A percentile compares a stretch with the other conserved stretches of the same genome.
Evolutionary conservation across 2,113 vertebrate genomes (phyloP).

Genomic region (Heliornis fulica): DNA sequence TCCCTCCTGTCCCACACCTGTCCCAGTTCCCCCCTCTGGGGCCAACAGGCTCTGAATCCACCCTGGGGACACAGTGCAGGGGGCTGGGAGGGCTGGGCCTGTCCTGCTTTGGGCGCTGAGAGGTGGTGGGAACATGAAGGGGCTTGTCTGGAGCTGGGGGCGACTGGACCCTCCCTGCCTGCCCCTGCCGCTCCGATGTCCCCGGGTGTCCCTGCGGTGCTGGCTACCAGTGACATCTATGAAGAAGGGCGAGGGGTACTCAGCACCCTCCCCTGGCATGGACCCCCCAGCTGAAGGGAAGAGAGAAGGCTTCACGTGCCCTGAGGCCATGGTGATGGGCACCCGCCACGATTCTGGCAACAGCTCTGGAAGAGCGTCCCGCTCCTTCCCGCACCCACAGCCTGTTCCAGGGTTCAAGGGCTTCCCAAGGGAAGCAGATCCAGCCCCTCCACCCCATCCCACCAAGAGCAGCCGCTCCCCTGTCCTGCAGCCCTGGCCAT

Average conservation of each 20-base stretch:
- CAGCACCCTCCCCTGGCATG: background rate
- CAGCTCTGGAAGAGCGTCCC: background rate
- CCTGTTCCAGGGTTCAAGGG: background rate
- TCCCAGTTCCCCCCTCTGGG: background rate
- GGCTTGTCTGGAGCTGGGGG: background rate
- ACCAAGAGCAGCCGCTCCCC: fast-evolving
- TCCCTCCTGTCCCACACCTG: background rate
- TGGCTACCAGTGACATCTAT: background rate
- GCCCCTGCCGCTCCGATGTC: background rate
- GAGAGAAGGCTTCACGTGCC: background rate
- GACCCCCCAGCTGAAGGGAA: background rate
- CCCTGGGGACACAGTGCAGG: background rate
- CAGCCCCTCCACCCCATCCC: background rate
- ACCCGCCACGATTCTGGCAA: background rate
- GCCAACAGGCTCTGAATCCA: background rate
- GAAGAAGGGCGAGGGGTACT: background rate
- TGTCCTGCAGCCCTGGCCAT: fast-evolving
- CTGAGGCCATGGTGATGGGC: background rate
- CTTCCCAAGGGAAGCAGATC: fast-evolving
- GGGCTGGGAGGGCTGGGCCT: background rate
- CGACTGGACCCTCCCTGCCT: background rate
- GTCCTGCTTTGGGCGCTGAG: background rate
- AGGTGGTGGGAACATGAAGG: background rate
- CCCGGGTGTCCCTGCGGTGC: fast-evolving
- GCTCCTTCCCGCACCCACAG: background rate